A percentile compares a stretch with the other conserved stretches of the same genome.
These are phyloP conservation scores for Rallus limicola DNA, from an alignment of 2,113 vertebrate genomes.

Conservation along the genomic window DNA sequence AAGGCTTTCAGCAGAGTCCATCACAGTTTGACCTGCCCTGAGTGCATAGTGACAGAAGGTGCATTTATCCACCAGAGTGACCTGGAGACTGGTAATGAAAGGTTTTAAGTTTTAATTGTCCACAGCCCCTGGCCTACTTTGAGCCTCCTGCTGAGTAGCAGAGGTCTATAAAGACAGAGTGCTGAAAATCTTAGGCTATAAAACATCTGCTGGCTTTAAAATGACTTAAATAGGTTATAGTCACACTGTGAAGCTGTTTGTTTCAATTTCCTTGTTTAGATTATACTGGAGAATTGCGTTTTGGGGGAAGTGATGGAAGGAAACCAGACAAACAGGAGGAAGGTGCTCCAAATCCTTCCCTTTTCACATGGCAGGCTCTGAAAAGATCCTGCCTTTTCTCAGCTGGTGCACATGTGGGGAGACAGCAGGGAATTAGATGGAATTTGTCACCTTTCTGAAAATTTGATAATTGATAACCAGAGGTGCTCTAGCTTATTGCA, in stretches of 20 bases:
- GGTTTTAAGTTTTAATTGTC: constrained; percentile 44
- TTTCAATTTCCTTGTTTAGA: constrained; percentile 2
- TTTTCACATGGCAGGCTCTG: neutral
- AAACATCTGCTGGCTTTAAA: constrained; percentile 66
- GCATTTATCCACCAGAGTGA: neutral
- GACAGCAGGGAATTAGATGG: neutral
- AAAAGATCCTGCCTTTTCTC: neutral
- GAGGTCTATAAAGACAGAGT: constrained; percentile 11
- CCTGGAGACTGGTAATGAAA: constrained; percentile 41
- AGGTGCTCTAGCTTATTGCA: neutral
- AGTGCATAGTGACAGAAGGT: constrained; percentile 27
- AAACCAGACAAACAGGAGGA: neutral
- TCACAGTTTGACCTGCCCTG: neutral
- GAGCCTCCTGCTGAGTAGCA: neutral
- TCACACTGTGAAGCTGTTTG: constrained; percentile 14
- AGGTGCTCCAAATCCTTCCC: neutral
- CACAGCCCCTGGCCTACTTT: constrained; percentile 17
- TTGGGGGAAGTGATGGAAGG: neutral
- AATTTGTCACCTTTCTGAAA: neutral
- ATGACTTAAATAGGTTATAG: constrained; percentile 36
- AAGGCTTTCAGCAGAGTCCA: neutral
- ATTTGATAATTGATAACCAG: neutral
- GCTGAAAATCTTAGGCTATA: constrained; percentile 24
- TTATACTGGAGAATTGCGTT: neutral
- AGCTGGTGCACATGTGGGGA: neutral